phyloP scores from a whole-genome alignment of 2,888 invertebrate species.

The Beris chalybata region DNA sequence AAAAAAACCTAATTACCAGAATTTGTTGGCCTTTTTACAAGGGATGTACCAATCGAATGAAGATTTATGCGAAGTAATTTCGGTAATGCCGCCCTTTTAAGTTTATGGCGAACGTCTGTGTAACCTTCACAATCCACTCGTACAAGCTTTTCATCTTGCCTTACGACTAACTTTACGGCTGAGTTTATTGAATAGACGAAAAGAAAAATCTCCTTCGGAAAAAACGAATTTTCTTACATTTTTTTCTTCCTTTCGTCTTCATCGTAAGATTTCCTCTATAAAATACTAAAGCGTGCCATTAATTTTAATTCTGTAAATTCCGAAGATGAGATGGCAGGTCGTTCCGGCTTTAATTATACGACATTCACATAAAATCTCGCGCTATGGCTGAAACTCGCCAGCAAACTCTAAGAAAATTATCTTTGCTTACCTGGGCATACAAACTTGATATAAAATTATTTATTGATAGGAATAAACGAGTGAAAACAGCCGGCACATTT shows the following conservation, averaged over 20 bases:
- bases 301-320: slow-evolving; percentile 24
- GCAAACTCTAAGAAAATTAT: not conserved
- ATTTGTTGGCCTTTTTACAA: slow-evolving; percentile 20
- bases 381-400: not conserved
- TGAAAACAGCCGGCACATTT: slow-evolving; percentile 23
- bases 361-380: slow-evolving; percentile 18
- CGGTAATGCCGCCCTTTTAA: slow-evolving; percentile 33
- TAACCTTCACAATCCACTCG: not conserved
- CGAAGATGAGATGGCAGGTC: slow-evolving; percentile 2
- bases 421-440: not conserved
- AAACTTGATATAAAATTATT: slow-evolving; percentile 25
- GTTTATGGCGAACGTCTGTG: slow-evolving; percentile 20
- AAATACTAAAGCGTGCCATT: slow-evolving; percentile 4
- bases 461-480: slow-evolving; percentile 22
- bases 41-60: slow-evolving; percentile 30
- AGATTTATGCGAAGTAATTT: slow-evolving; percentile 36
- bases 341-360: slow-evolving; percentile 25
- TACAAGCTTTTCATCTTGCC: not conserved
- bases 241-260: slow-evolving; percentile 2
- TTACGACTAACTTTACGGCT: not conserved
- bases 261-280: not conserved
- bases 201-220: not conserved
- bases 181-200: slow-evolving; percentile 7
- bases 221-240: not conserved
- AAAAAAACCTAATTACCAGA: slow-evolving; percentile 34